phyloP scores from a whole-genome alignment of 2,797 vertebrate species.

The Cyclopterus lumpus region DNA sequence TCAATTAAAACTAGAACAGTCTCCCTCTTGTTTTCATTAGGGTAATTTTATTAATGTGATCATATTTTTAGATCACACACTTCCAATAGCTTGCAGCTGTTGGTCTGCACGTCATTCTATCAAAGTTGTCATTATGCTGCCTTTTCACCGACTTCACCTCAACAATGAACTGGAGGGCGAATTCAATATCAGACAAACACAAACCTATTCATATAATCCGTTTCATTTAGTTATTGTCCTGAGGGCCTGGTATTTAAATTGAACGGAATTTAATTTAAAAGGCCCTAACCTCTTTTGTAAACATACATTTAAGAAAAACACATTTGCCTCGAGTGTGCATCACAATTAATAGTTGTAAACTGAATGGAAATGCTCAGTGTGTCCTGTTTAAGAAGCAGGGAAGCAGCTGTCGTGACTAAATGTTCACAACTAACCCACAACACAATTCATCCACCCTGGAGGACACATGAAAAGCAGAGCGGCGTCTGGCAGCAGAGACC shows the following conservation, averaged over 20 bases:
- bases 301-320: neutral
- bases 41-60: slow-evolving; percentile 4
- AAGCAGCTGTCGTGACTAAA: neutral
- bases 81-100: slow-evolving; percentile 44
- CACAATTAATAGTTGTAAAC: neutral
- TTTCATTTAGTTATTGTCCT: slow-evolving; percentile 1
- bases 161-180: slow-evolving; percentile 19
- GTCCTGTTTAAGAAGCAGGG: neutral
- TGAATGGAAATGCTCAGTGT: slow-evolving; percentile 4
- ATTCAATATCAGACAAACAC: slow-evolving; percentile 15
- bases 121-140: slow-evolving; percentile 45
- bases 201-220: slow-evolving; percentile 1
- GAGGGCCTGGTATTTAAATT: neutral
- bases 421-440: slow-evolving; percentile 1
- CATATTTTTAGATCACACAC: slow-evolving; percentile 16
- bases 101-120: slow-evolving; percentile 12
- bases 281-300: neutral
- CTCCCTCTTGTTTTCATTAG: slow-evolving; percentile 21
- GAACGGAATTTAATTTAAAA: neutral
- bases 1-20: slow-evolving; percentile 6
- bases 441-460: slow-evolving; percentile 2
- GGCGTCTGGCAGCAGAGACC: slow-evolving; percentile 9
- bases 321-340: neutral
- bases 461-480: slow-evolving; percentile 20
- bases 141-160: slow-evolving; percentile 37